These are phyloP conservation scores for Astropecten irregularis DNA, from an alignment of 53 echinoderm and acorn worm species.

Conservation along the genomic window DNA sequence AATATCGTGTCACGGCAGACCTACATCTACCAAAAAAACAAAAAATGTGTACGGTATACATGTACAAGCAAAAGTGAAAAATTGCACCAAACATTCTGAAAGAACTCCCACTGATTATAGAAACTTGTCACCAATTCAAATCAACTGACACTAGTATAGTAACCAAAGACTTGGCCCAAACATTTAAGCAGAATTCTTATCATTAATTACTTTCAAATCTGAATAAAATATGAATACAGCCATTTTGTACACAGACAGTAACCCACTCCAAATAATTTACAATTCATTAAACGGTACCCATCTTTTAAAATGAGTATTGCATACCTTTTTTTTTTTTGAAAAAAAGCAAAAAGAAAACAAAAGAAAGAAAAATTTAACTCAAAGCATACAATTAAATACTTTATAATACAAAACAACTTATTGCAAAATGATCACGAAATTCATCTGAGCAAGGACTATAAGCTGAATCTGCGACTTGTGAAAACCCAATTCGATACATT, in stretches of 20 bases:
- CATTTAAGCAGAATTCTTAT: too few relatives aligned
- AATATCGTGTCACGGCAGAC: too few relatives aligned
- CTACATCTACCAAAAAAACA: too few relatives aligned
- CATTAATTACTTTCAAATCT: too few relatives aligned
- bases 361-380: not conserved
- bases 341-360: not conserved
- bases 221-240: constrained; percentile 31
- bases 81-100: constrained; percentile 2
- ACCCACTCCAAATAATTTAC: not conserved
- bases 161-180: too few relatives aligned
- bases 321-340: constrained; percentile 24
- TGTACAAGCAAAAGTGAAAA: not conserved
- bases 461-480: too few relatives aligned
- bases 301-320: constrained; percentile 17
- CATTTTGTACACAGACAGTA: constrained; percentile 27
- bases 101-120: not conserved
- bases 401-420: constrained; percentile 22
- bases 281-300: constrained; percentile 4
- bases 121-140: too few relatives aligned
- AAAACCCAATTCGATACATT: too few relatives aligned
- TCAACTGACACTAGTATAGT: too few relatives aligned
- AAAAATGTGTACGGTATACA: not conserved
- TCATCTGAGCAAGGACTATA: too few relatives aligned
- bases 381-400: constrained; percentile 2
- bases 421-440: too few relatives aligned